phyloP scores from a whole-genome alignment of 2,113 vertebrate species.

The Cyanoramphus novaezelandiae region DNA sequence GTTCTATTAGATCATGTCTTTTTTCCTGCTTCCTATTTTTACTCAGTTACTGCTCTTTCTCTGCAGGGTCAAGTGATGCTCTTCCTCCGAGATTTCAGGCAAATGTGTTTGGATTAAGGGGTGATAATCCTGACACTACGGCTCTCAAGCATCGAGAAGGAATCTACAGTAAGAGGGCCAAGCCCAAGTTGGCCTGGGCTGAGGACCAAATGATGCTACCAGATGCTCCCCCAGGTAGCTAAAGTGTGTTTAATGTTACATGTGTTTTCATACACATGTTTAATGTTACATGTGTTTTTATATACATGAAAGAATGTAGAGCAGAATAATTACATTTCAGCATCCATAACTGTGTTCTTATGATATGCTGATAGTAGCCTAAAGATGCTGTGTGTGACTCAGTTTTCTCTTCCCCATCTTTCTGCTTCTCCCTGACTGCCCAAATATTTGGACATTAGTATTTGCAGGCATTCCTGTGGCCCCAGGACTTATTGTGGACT shows the following conservation, averaged over 20 bases:
- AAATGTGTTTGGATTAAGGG: constrained; percentile 61
- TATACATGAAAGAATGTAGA: neutral
- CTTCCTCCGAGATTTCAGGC: constrained; percentile 73
- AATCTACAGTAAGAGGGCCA: constrained; percentile 75
- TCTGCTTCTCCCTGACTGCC: neutral
- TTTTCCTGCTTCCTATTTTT: neutral
- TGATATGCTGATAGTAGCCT: neutral
- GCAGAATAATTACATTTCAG: accelerated
- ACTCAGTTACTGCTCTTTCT: neutral
- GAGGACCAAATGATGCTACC: neutral
- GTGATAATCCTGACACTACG: constrained; percentile 8
- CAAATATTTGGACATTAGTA: accelerated
- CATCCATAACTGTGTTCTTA: accelerated
- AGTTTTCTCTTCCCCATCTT: neutral
- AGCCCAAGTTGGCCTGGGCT: constrained; percentile 1
- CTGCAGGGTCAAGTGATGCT: constrained; percentile 84
- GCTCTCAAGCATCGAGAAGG: constrained; percentile 73
- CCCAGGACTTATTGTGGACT: neutral
- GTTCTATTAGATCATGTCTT: neutral
- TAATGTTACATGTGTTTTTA: neutral
- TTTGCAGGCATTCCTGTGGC: neutral
- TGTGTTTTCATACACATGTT: neutral
- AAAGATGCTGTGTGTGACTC: neutral
- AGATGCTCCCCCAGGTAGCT: constrained; percentile 46
- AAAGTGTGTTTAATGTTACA: neutral